Evolutionary conservation across 2,113 vertebrate species (phyloP), one percentile per base, ranked within the genome.

Genomic region (Mohoua ochrocephala): DNA sequence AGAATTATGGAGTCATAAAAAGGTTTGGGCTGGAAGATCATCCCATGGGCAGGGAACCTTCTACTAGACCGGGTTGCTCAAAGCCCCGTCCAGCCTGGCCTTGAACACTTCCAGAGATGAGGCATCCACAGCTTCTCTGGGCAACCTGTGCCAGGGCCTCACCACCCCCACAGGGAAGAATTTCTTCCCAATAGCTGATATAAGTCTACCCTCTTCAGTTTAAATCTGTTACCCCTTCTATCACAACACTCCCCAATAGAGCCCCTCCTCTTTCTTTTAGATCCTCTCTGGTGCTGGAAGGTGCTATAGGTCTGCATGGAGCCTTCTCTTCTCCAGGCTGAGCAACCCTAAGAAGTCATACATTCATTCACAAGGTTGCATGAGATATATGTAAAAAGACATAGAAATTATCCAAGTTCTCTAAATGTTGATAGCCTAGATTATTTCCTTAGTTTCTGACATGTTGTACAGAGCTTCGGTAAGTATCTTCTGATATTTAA

Each of bases 151-250:
- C 26, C 35, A 52, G 19, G 0, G 9, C 12, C 42, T 63, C 17
- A 8, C 2, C 9, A 57, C 7, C 3, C 13, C 28, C 20, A 42
- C 1, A 27, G 7, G 4, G 3, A 67, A 47, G 11, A n/a, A 52
- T 13, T 60, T 84, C 23, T 84, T n/a, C 37, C n/a, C 39, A 28
- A 26, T 31, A 24, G 20, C 11, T 44, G 5, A 37, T 31, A 6
- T 65, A 68, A 77, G 63, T 31, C 23, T 35, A 6, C 5, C 15
- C 26, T 71, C 15, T 37, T 23, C n/a, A 20, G 19, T 76, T 84
- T n/a, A 17, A 80, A 61, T 23, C 8, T 13, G 1, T 8, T 45
- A 23, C 21, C 8, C 4, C 15, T 83, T 31, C 5, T 52, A 3
- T 42, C 30, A 68, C 10, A 64, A 4, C 13, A 4, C 7, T 39